Percentiles rank a stretch among this genome's conserved stretches.
These are phyloP conservation scores for Silurus lanzhouensis DNA, from an alignment of 2,797 vertebrate species.

Conservation along the genomic window DNA sequence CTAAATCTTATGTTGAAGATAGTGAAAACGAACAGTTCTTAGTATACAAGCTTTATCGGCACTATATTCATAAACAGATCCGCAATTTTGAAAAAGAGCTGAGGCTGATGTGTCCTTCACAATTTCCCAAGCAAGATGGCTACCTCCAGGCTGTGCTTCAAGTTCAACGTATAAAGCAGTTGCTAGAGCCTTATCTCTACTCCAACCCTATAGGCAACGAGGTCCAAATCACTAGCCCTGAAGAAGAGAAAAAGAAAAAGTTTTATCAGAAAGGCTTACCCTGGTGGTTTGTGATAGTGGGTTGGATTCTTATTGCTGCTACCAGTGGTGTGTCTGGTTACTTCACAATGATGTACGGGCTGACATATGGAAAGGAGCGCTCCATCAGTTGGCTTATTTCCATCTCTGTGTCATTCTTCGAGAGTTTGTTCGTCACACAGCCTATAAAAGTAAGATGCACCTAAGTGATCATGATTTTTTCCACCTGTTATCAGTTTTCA, in stretches of 20 bases:
- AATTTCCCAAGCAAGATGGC: slow-evolving; percentile 77
- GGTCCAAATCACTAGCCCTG: slow-evolving; percentile 62
- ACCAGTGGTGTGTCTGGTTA: slow-evolving; percentile 86
- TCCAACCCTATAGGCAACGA: slow-evolving; percentile 60
- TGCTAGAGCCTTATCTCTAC: slow-evolving; percentile 71
- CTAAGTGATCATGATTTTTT: neutral
- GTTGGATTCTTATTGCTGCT: slow-evolving; percentile 84
- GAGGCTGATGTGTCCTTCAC: slow-evolving; percentile 74
- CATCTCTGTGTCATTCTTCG: slow-evolving; percentile 89
- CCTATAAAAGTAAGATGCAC: slow-evolving; percentile 85
- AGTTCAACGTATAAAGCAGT: slow-evolving; percentile 82
- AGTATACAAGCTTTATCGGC: slow-evolving; percentile 69
- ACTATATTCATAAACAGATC: slow-evolving; percentile 85
- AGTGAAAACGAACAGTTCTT: slow-evolving; percentile 3
- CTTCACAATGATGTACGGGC: slow-evolving; percentile 93
- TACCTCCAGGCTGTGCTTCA: slow-evolving; percentile 80
- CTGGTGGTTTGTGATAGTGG: slow-evolving; percentile 92
- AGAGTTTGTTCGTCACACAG: slow-evolving; percentile 93
- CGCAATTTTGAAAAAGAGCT: slow-evolving; percentile 83
- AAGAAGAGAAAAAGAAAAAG: slow-evolving; percentile 63
- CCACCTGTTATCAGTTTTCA: slow-evolving; percentile 1
- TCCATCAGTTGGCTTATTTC: slow-evolving; percentile 95
- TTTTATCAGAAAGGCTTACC: slow-evolving; percentile 78
- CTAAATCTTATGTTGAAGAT: slow-evolving; percentile 3
- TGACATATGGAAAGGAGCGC: slow-evolving; percentile 89